Evolutionary conservation across 2,113 vertebrate species (phyloP), one percentile per base, ranked within the genome.

Genomic region (Phalacrocorax pelagicus): DNA sequence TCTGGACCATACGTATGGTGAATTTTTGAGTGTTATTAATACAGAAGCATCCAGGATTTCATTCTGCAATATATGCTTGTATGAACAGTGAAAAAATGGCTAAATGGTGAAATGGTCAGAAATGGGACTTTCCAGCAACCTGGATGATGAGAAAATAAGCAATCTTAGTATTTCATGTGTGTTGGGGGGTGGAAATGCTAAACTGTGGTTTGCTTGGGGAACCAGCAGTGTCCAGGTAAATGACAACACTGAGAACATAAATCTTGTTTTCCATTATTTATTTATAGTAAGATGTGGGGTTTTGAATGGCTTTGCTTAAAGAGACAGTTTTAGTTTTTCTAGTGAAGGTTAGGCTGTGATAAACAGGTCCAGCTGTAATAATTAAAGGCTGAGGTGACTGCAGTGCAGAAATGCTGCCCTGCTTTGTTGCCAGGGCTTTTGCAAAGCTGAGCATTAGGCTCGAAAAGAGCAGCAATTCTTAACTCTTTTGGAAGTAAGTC

Each of bases 291-390:
- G 96, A 91, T 15, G 69, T 66, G 8, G 84, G 46, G 70, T 80
- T 87, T 78, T 38, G 82, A 61, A 75, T 66, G 65, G 74, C 84
- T 97, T 92, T 92, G 62, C 79, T 93, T 72, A 74, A 86, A 95
- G 93, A 58, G 93, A 66, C 38, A 57, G 40, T 42, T 95, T 94
- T 87, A 44, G 86, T 81, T 83, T 67, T 85, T 47, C 77, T 75
- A 49, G 51, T 54, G 94, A 24, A 69, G 86, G 82, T 66, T 57
- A 34, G 94, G 81, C n/a, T 62, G 58, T 82, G 95, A 92, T 95
- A 87, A 96, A 89, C 74, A 69, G 88, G 66, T 49, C 96, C 95
- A 97, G 96, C 91, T 95, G 93, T 84, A 73, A 80, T 79, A 95
- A 94, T 81, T 12, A 69, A 81, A 90, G 90, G 67, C 18, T 6